These are phyloP conservation scores for Anaspis maculata DNA, from an alignment of 2,888 invertebrate species.

Conservation along the genomic window DNA sequence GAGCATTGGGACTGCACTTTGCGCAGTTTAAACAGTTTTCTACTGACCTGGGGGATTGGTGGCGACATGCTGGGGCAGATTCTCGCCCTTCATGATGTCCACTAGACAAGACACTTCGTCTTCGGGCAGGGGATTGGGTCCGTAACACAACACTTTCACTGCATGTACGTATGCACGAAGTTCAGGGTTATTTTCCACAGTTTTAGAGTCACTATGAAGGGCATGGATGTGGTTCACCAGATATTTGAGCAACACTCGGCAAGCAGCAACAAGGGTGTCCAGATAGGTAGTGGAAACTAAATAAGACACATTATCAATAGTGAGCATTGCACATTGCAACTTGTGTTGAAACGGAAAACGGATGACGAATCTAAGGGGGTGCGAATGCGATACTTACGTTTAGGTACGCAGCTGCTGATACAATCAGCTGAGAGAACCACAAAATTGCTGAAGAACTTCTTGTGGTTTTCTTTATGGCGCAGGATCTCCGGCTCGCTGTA, in stretches of 20 bases:
- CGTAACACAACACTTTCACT: constrained; percentile 66
- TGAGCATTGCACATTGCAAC: too few species aligned
- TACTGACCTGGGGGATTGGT: constrained; percentile 33
- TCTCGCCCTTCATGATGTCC: constrained; percentile 65
- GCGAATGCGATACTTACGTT: constrained; percentile 53
- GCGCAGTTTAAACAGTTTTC: neutral
- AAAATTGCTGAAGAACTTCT: constrained; percentile 81
- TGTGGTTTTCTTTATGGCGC: constrained; percentile 74
- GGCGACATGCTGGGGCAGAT: constrained; percentile 42
- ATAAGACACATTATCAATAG: constrained; percentile 12
- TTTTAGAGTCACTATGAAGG: constrained; percentile 31
- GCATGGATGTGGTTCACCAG: constrained; percentile 42
- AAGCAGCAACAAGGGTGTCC: constrained; percentile 58
- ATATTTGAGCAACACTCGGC: constrained; percentile 59
- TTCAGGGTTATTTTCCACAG: too few species aligned
- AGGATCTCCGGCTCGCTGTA: constrained; percentile 79
- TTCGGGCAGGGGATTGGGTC: constrained; percentile 59
- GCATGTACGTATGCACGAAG: constrained; percentile 53
- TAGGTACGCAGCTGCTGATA: constrained; percentile 63
- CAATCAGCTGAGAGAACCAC: constrained; percentile 81
- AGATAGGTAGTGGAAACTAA: constrained; percentile 62
- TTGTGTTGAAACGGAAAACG: neutral
- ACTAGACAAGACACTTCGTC: constrained; percentile 71
- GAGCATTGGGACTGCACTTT: too few species aligned
- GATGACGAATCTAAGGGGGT: neutral